Evolutionary conservation across 1,140 invertebrate genomes (phyloP), one percentile per base, ranked within the genome.

Genomic region (Pseudomyrmex concolor): DNA sequence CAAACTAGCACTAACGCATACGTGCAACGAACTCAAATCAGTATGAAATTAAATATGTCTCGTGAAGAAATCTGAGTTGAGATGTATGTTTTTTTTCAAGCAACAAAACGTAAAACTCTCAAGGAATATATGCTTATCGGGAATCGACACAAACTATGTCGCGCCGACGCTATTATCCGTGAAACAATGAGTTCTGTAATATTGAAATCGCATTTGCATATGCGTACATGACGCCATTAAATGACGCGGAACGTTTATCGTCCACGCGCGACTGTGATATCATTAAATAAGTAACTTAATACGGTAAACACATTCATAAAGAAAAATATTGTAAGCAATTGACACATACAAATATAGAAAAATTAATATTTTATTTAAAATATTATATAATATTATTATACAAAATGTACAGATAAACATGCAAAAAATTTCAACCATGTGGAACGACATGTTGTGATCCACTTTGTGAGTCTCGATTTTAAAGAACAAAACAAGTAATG

Each of bases 141-240:
- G 2, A 57, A 68, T 68, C 51, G 51, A 45, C 63, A 13, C 10
- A 25, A 59, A 70, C 66, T 70, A 45, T 25, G 22, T 59, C 45
- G 76, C 66, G n/a, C 43, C n/a, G 43, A 60, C 66, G 19, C 54
- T 59, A 70, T 80, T 80, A 80, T 80, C n/a, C 76, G 15, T 10
- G n/a, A 60, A 45, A 80, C 76, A 80, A 80, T 80, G 66, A 70
- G 22, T 34, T 19, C 66, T 59, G 66, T 80, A 60, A 71, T 80
- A 71, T 80, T 71, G 76, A 80, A 70, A 71, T 80, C 45, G 76
- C 66, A 59, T 70, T 34, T 80, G 54, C 76, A 80, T 80, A 70
- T 17, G 17, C 51, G 43, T 59, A 19, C 2, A 12, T 67, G 54
- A n/a, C 19, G 64, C 19, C 7, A 43, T 57, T 80, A 80, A 80